phyloP scores from a whole-genome alignment of 2,113 vertebrate genomes.

The Procapra przewalskii region DNA sequence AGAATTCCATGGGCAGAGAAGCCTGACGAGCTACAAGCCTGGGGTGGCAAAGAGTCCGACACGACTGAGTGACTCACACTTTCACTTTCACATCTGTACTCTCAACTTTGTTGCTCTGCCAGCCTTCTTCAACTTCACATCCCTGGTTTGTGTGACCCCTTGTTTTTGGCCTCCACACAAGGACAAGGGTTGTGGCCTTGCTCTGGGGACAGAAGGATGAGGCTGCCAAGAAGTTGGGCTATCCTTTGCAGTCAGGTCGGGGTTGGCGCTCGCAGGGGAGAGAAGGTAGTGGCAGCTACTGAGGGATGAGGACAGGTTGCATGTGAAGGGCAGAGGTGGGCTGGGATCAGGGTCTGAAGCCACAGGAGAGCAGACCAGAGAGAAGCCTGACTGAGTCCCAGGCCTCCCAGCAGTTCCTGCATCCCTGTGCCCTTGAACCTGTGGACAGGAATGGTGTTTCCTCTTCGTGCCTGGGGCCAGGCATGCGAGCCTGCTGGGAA shows the following conservation, averaged over 20 bases:
- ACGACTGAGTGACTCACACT: neutral
- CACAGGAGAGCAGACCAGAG: neutral
- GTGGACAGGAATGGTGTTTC: neutral
- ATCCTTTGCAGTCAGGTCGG: neutral
- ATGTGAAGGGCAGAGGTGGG: neutral
- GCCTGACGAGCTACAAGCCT: neutral
- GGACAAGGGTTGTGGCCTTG: neutral
- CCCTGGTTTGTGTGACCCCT: neutral
- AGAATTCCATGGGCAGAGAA: neutral
- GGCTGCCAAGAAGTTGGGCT: neutral
- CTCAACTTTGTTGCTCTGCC: neutral
- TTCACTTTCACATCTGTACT: neutral
- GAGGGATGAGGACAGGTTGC: neutral
- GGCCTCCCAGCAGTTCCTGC: neutral
- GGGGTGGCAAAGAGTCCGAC: neutral
- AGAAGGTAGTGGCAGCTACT: neutral
- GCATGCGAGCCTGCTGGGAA: neutral
- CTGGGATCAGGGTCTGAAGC: neutral
- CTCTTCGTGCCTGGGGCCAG: neutral
- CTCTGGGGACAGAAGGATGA: neutral
- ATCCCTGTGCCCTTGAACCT: neutral
- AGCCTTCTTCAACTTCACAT: neutral
- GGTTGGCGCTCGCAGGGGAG: neutral
- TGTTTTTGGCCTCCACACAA: neutral
- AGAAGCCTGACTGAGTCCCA: neutral